These are phyloP conservation scores for Cryptoprocta ferox DNA, from an alignment of 2,797 vertebrate species.

Conservation along the genomic window DNA sequence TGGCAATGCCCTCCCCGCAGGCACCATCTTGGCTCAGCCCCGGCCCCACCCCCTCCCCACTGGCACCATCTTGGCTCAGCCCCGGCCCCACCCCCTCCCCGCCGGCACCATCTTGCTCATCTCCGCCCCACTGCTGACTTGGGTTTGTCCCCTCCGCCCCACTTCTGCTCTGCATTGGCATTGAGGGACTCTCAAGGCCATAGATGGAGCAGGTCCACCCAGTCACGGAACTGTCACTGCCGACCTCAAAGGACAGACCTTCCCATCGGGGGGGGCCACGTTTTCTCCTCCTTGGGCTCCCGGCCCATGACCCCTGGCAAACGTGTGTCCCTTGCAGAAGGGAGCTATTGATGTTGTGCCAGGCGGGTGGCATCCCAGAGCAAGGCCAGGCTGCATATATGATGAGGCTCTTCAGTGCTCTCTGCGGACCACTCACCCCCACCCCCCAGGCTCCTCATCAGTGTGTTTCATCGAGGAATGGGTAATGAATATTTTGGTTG, in stretches of 20 bases:
- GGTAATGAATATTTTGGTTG: not conserved
- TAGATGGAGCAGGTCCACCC: rapidly evolving
- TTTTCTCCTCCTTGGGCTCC: not conserved
- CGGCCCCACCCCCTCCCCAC: not conserved
- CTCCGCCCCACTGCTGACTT: not conserved
- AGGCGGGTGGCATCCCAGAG: rapidly evolving
- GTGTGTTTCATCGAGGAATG: not conserved
- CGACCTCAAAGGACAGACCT: not conserved
- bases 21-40: not conserved
- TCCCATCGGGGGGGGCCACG: not conserved
- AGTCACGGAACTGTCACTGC: not conserved
- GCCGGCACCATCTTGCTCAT: not conserved
- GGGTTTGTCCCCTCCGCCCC: too few relatives aligned
- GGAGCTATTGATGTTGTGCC: not conserved
- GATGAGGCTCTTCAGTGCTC: rapidly evolving
- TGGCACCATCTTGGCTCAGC: not conserved
- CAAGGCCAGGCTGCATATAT: rapidly evolving
- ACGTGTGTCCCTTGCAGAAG: not conserved
- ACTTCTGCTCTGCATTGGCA: rapidly evolving
- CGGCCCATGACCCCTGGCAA: not conserved
- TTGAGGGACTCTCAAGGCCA: rapidly evolving
- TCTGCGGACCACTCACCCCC: rapidly evolving
- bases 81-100: not conserved
- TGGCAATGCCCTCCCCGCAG: not conserved
- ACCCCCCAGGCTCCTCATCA: not conserved